Percentiles rank a stretch among this genome's conserved stretches.
phyloP scores from a whole-genome alignment of 2,888 invertebrate genomes.

The Dynastes maya region DNA sequence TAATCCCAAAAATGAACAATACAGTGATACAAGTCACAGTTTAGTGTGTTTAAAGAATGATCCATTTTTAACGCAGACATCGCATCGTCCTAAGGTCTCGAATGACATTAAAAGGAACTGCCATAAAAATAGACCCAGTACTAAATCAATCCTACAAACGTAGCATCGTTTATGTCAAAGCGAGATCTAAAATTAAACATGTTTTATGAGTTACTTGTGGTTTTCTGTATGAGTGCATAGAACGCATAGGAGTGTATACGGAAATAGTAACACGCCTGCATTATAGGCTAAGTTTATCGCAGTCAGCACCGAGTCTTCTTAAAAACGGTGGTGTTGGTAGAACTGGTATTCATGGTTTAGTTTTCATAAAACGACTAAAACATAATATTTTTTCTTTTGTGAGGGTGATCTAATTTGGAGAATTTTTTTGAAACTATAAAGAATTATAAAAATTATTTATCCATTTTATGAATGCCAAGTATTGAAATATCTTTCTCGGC shows the following conservation, averaged over 20 bases:
- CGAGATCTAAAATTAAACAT: constrained; percentile 7
- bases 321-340: no score
- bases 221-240: constrained; percentile 13
- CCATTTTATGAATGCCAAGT: no score
- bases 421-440: no score
- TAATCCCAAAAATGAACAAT: background rate
- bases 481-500: no score
- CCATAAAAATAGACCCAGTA: constrained; percentile 3
- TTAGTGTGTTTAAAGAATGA: background rate
- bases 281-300: constrained; percentile 1
- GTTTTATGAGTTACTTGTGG: constrained; percentile 25
- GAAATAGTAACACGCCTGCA: background rate
- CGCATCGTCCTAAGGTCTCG: constrained; percentile 5
- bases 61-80: constrained; percentile 15
- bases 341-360: no score
- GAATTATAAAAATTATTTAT: no score
- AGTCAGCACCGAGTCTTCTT: background rate
- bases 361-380: no score
- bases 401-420: no score
- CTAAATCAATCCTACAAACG: constrained; percentile 13
- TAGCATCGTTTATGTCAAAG: constrained; percentile 12
- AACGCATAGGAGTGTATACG: background rate
- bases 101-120: constrained; percentile 13
- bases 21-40: background rate
- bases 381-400: no score